These are phyloP conservation scores for Neodon shergylaensis DNA, from an alignment of 2,113 vertebrate genomes.

Conservation along the genomic window DNA sequence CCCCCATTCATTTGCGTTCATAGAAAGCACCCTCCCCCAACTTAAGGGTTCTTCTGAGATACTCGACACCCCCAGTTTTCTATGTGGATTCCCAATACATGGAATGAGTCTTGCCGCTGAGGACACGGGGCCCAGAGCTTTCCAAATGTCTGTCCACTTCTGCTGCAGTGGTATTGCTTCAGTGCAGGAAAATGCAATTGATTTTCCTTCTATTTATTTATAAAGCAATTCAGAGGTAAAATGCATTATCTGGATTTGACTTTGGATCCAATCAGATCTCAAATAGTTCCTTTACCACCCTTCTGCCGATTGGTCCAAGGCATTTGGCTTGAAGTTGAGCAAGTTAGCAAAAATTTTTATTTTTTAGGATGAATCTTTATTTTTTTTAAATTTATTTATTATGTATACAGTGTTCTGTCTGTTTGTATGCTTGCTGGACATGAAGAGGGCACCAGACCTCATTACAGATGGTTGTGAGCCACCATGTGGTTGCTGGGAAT, in stretches of 20 bases:
- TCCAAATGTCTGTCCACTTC: neutral
- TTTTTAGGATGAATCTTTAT: slow-evolving; percentile 18
- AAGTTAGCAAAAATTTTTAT: neutral
- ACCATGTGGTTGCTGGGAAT: too few species aligned
- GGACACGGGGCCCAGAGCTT: neutral
- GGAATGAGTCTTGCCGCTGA: neutral
- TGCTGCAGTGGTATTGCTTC: neutral
- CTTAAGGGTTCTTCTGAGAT: neutral
- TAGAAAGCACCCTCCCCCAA: neutral
- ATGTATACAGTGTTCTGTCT: too few species aligned
- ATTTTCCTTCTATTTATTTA: neutral
- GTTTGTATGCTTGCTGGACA: too few species aligned
- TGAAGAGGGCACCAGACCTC: too few species aligned
- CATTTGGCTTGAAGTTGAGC: neutral
- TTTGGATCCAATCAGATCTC: slow-evolving; percentile 15
- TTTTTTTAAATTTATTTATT: too few species aligned
- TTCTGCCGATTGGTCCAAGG: neutral
- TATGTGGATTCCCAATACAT: neutral
- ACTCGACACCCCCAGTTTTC: neutral
- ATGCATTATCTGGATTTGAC: neutral
- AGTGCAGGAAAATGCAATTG: neutral
- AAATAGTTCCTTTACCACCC: neutral
- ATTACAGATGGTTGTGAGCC: too few species aligned
- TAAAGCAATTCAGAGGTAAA: neutral
- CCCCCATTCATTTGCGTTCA: neutral